Percentiles rank a stretch among this genome's conserved stretches.
Conservation (phyloP, 53 echinoderm and acorn worm genomes). For the Echinometra lucunter region DNA sequence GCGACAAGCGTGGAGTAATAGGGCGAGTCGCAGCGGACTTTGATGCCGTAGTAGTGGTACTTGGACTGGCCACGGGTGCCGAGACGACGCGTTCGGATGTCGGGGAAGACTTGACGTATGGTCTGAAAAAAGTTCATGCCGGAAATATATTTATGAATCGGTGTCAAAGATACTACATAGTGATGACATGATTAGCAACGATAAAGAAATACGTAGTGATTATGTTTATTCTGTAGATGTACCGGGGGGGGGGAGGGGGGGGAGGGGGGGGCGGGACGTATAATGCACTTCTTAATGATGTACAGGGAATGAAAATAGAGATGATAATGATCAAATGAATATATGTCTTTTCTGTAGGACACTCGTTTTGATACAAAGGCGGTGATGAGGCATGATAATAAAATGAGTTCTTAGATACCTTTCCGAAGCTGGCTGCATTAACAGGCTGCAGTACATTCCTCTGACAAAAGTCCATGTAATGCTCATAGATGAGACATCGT, state of each 20-base stretch:
- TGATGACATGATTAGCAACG: too few species aligned
- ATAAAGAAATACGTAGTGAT: too few species aligned
- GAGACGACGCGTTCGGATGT: constrained; percentile 84
- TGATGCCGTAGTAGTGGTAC: constrained; percentile 96
- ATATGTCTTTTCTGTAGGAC: too few species aligned
- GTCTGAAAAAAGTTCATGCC: constrained; percentile 62
- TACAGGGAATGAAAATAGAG: too few species aligned
- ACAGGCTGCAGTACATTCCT: constrained; percentile 78
- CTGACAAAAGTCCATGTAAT: constrained; percentile 83
- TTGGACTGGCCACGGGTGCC: constrained; percentile 94
- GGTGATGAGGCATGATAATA: too few species aligned
- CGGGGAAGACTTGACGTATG: constrained; percentile 82
- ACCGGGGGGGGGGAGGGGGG: too few species aligned
- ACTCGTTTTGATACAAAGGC: too few species aligned
- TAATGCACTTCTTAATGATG: too few species aligned
- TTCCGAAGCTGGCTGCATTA: constrained; percentile 94
- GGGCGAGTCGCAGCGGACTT: constrained; percentile 79
- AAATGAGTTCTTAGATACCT: constrained; percentile 58
- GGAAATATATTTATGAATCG: neutral
- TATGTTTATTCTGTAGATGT: too few species aligned
- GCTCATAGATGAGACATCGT: constrained; percentile 87
- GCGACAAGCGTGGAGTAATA: constrained; percentile 74
- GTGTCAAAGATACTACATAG: neutral
- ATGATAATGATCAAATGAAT: too few species aligned
- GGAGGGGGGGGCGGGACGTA: too few species aligned